Percentiles rank a stretch among this genome's conserved stretches.
Evolutionary conservation across 2,888 invertebrate species (phyloP).

Genomic region (Meloe dianella): DNA sequence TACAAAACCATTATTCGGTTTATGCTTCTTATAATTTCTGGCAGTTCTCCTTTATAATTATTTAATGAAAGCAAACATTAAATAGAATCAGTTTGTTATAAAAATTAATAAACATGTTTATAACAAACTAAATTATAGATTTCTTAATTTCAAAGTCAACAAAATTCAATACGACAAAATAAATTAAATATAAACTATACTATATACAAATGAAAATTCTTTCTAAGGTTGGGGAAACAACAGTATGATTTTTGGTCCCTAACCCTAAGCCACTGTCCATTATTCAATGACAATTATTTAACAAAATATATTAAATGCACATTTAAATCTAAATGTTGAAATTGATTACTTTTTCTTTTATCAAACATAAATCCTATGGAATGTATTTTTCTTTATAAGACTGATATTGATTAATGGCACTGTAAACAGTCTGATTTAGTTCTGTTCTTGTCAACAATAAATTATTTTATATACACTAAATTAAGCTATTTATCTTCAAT

Average conservation of each 20-base stretch:
- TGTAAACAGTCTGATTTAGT: constrained; percentile 46
- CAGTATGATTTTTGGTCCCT: constrained; percentile 49
- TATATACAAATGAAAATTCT: constrained; percentile 31
- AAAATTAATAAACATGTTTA: not conserved
- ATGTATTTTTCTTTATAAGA: constrained; percentile 37
- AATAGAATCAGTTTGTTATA: not conserved
- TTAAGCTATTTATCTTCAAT: constrained; percentile 25
- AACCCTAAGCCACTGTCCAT: constrained; percentile 44
- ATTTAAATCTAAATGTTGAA: constrained; percentile 25
- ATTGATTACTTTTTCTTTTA: constrained; percentile 15
- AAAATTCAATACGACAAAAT: constrained; percentile 15
- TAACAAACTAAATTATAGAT: constrained; percentile 6
- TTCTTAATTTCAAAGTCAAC: not conserved
- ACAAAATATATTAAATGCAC: constrained; percentile 36
- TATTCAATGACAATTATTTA: constrained; percentile 26
- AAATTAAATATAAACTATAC: constrained; percentile 30
- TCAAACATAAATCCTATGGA: constrained; percentile 37
- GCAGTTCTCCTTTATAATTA: not conserved
- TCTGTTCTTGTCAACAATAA: constrained; percentile 28
- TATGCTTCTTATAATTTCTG: not conserved
- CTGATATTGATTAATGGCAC: constrained; percentile 49
- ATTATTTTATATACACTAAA: constrained; percentile 28
- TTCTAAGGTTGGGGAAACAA: constrained; percentile 40
- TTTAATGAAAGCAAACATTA: not conserved
- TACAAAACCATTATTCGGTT: not conserved